Percentiles rank a stretch among this genome's conserved stretches.
Evolutionary conservation across 2,113 vertebrate species (phyloP).

Genomic region (Phocoena phocoena): DNA sequence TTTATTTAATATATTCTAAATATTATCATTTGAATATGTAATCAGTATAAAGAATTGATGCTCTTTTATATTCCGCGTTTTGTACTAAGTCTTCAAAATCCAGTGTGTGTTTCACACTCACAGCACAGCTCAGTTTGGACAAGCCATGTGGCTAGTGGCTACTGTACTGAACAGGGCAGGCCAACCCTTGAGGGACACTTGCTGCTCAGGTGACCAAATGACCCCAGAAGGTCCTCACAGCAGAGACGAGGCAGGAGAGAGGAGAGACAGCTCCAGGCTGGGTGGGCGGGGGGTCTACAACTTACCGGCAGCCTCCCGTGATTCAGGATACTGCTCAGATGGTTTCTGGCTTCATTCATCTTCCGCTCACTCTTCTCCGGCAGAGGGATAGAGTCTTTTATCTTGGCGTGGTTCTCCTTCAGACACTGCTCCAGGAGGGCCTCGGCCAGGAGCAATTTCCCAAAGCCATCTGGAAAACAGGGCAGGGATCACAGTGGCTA

Average conservation of each 20-base stretch:
- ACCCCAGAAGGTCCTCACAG: neutral
- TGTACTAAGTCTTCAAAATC: neutral
- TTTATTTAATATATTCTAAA: conserved; percentile 25
- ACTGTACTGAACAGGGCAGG: neutral
- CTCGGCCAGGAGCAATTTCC: conserved; percentile 91
- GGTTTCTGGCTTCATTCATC: conserved; percentile 89
- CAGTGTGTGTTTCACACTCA: neutral
- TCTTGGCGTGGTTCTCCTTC: conserved; percentile 89
- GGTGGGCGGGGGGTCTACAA: neutral
- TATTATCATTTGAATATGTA: neutral
- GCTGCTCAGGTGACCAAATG: neutral
- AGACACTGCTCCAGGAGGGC: conserved; percentile 92
- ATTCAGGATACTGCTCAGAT: conserved; percentile 91
- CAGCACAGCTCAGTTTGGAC: neutral
- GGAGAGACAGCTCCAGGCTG: neutral
- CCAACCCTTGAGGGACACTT: neutral
- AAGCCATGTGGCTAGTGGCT: neutral
- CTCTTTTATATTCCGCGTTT: neutral
- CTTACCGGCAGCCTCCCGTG: conserved; percentile 91
- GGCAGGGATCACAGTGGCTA: neutral
- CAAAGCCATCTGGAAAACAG: conserved; percentile 91
- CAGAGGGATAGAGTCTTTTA: conserved; percentile 89
- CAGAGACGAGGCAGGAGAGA: neutral
- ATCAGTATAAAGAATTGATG: neutral
- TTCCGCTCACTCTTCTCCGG: conserved; percentile 89